phyloP scores from a whole-genome alignment of 2,113 vertebrate species.

The Malaclemys terrapin region DNA sequence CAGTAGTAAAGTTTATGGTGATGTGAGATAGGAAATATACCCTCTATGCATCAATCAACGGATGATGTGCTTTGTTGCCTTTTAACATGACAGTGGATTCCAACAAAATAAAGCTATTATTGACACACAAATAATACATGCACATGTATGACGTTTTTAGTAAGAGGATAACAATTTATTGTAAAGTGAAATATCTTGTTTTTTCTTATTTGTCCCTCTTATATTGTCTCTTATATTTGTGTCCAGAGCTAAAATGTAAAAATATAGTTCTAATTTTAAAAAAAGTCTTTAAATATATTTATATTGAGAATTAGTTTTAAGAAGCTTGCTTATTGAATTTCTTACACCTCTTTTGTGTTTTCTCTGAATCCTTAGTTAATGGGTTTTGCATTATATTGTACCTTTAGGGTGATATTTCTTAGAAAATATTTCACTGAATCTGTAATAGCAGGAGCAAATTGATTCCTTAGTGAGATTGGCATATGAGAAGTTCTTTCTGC shows the following conservation, averaged over 20 bases:
- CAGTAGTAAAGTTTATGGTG: not conserved
- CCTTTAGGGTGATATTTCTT: not conserved
- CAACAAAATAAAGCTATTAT: not conserved
- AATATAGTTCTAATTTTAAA: not conserved
- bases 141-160: not conserved
- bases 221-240: no score
- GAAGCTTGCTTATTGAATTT: not conserved
- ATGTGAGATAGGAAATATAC: no score
- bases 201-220: not conserved
- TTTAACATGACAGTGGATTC: not conserved
- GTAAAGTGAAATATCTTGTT: not conserved
- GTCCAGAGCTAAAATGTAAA: not conserved
- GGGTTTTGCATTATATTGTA: not conserved
- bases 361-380: not conserved
- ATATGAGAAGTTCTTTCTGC: not conserved
- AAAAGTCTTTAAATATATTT: rapidly evolving
- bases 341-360: not conserved
- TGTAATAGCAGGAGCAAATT: not conserved
- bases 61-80: not conserved
- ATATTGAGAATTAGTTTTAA: not conserved
- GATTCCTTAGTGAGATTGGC: not conserved
- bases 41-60: no score
- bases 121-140: not conserved
- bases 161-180: not conserved
- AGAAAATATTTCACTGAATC: rapidly evolving